Evolutionary conservation across 1,140 invertebrate genomes (phyloP), one percentile per base, ranked within the genome.

Genomic region (Formica selysi): DNA sequence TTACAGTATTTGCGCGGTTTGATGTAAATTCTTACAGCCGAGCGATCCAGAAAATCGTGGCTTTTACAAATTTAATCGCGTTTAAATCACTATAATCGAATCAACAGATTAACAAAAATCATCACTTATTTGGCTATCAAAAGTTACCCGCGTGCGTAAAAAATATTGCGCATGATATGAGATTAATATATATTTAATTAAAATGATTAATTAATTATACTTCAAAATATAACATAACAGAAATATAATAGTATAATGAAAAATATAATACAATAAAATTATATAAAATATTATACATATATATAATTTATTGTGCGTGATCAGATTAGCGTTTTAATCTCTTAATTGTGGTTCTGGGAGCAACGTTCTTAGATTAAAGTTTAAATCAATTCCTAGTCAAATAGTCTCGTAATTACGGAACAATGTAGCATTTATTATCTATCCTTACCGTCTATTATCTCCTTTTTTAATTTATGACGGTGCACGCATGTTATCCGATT

Each of bases 401-500:
- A 81, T 61, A 81, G 54, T 59, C 36, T 36, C 51, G 67, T 57
- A 36, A 74, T 83, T 48, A 74, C 38, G 29, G 38, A 83, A 74
- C 79, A 74, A 74, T 74, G 54, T 22, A n/a, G 54, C 54, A 16
- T 36, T 61, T 59, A 19, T 67, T 54, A 79, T 67, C 19, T 29
- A 62, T 62, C 16, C 38, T 1, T 16, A 5, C 13, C 1, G 19
- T 41, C 44, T 62, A 62, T 79, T 51, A 48, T 65, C 62, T 65
- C 13, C 19, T 22, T n/a, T 65, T 51, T 16, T 74, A 68, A 81
- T 81, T 81, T 61, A 81, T 36, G 51, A 26, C 36, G 32, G 41
- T 22, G n/a, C 64, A 44, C 32, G 48, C 79, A 22, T 19, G 57
- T 62, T 83, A 62, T 48, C 54, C 79, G 68, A 74, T 61, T 83